Conservation (phyloP, 2,888 invertebrate species). For the Clusia tigrina region DNA sequence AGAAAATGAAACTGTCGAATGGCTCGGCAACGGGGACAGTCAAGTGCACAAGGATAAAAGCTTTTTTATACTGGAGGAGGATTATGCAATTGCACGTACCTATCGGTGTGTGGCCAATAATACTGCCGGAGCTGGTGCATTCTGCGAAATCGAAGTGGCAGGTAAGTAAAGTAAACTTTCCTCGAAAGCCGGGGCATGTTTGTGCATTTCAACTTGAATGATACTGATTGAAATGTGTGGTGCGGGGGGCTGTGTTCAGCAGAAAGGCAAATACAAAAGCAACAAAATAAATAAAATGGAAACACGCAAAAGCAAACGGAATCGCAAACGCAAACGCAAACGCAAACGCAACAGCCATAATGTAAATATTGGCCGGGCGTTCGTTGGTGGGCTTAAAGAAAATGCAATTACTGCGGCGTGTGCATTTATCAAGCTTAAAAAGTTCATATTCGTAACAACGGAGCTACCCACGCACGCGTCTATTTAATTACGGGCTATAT, state of each 20-base stretch:
- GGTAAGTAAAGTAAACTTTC: constrained; percentile 68
- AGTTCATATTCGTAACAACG: too few relatives aligned
- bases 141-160: constrained; percentile 74
- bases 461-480: too few relatives aligned
- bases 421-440: too few relatives aligned
- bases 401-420: too few relatives aligned
- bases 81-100: constrained; percentile 71
- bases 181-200: not conserved
- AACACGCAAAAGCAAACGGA: too few relatives aligned
- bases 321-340: too few relatives aligned
- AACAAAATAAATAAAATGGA: not conserved
- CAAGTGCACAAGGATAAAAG: constrained; percentile 58
- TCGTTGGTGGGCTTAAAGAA: too few relatives aligned
- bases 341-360: too few relatives aligned
- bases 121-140: constrained; percentile 74
- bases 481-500: too few relatives aligned
- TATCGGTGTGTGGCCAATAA: constrained; percentile 89
- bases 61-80: constrained; percentile 73
- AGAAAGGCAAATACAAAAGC: not conserved
- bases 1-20: constrained; percentile 79
- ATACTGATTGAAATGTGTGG: too few relatives aligned
- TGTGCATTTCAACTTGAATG: too few relatives aligned
- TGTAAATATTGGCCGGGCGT: too few relatives aligned
- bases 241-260: not conserved
- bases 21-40: constrained; percentile 64